phyloP scores from a whole-genome alignment of 2,888 invertebrate species.

The Xylota segnis region DNA sequence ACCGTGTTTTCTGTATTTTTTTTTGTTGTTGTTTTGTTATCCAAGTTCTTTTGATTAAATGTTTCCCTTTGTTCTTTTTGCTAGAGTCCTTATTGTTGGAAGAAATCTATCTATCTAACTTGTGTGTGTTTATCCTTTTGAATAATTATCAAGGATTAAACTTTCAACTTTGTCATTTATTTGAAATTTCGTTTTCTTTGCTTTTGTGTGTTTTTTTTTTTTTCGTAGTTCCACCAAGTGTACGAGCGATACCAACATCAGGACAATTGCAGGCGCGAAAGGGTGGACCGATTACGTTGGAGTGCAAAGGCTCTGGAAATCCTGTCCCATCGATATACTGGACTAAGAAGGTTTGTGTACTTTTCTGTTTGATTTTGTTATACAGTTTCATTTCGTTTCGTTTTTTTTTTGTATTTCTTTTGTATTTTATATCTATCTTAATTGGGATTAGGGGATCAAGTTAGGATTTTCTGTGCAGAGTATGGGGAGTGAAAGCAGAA shows the following conservation, averaged over 20 bases:
- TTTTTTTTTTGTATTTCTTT: slow-evolving; percentile 44
- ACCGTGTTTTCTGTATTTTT: slow-evolving; percentile 1
- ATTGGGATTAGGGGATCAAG: slow-evolving; percentile 73
- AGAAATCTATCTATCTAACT: slow-evolving; percentile 45
- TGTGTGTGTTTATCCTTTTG: slow-evolving; percentile 74
- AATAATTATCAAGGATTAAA: slow-evolving; percentile 76
- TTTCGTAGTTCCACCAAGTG: slow-evolving; percentile 87
- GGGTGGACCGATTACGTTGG: slow-evolving; percentile 88
- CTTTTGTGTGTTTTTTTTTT: no score
- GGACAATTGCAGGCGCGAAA: slow-evolving; percentile 88
- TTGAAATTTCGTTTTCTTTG: slow-evolving; percentile 54
- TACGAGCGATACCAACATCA: slow-evolving; percentile 88
- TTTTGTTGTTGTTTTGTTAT: slow-evolving; percentile 23
- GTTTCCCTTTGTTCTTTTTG: slow-evolving; percentile 17
- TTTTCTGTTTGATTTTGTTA: slow-evolving; percentile 31
- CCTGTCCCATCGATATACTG: slow-evolving; percentile 90
- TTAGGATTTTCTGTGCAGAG: slow-evolving; percentile 51
- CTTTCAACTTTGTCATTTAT: slow-evolving; percentile 75
- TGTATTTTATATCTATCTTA: slow-evolving; percentile 62
- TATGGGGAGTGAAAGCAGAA: neutral
- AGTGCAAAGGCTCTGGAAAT: slow-evolving; percentile 90
- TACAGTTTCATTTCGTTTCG: slow-evolving; percentile 30
- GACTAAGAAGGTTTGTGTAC: slow-evolving; percentile 84
- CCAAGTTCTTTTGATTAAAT: slow-evolving; percentile 3
- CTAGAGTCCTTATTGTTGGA: slow-evolving; percentile 33